Evolutionary conservation across 1,140 invertebrate genomes (phyloP), one percentile per base, ranked within the genome.

Genomic region (Drosophila aff.): DNA sequence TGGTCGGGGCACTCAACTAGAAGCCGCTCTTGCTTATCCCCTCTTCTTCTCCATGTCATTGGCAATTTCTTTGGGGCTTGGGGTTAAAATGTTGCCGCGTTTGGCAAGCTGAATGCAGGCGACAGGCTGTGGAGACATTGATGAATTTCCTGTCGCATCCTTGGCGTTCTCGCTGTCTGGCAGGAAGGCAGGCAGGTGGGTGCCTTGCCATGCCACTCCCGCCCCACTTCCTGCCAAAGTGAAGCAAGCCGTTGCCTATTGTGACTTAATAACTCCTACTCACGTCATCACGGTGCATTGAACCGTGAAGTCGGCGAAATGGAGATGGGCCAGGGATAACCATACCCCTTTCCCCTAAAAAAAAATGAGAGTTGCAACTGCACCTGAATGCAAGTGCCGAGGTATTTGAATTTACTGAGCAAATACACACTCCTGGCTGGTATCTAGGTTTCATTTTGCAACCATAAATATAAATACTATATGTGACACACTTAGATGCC

Each of bases 191-290:
- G 68, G 33, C 28, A 44, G 63, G 47, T 40, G 50, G 10, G 9
- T 50, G 9, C 47, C 26, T 4, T 33, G 33, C 52, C 18, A 21
- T 10, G 52, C 36, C 36, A 40, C 55, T 40, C 16, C 26, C 21
- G 21, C 53, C 43, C 26, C 73, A 64, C 33, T 65, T 58, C 57
- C 62, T 65, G 63, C 23, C 66, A 84, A 78, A 68, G 36, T 57
- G 21, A 26, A 67, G 62, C 64, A 60, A 75, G 85, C 66, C 71
- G 69, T 72, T 80, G 74, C 58, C 71, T 73, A 90, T 89, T 89
- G 84, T 89, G 85, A 84, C 84, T 89, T 85, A 85, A 89, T 89
- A 89, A 89, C 87, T 89, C 81, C 84, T 82, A 89, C 85, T 89
- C 81, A 90, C 78, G 75, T 85, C 86, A 76, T 63, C 55, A 65